phyloP scores from a whole-genome alignment of 2,888 invertebrate genomes.

The Leptopilina syphax region DNA sequence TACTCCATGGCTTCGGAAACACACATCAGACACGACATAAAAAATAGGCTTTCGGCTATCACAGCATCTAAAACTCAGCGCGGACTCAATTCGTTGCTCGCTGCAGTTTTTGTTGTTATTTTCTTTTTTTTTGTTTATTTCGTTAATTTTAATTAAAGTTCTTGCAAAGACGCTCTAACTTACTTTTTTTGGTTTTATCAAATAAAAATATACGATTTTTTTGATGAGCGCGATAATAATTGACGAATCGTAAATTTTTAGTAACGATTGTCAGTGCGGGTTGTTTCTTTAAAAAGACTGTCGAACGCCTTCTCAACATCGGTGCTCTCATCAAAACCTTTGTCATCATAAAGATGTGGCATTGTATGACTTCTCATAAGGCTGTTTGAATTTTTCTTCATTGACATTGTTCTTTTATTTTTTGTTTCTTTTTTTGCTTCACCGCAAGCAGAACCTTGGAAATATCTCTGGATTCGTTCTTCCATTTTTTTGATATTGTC shows the following conservation, averaged over 20 bases:
- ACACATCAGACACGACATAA: constrained; percentile 70
- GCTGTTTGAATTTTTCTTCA: constrained; percentile 75
- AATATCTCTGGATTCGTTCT: constrained; percentile 73
- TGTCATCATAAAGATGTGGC: constrained; percentile 82
- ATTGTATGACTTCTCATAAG: constrained; percentile 87
- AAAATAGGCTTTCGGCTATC: constrained; percentile 57
- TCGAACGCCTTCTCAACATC: constrained; percentile 94
- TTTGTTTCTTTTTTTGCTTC: constrained; percentile 58
- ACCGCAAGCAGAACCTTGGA: constrained; percentile 61
- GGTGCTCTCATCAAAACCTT: constrained; percentile 82
- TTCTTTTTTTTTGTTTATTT: not conserved
- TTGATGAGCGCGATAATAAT: constrained; percentile 30
- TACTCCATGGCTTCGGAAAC: constrained; percentile 69
- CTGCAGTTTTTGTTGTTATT: constrained; percentile 15
- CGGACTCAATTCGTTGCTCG: constrained; percentile 39
- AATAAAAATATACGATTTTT: constrained; percentile 25
- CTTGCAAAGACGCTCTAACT: constrained; percentile 38
- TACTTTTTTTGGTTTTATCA: constrained; percentile 9
- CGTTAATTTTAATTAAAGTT: constrained; percentile 15
- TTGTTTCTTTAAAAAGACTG: constrained; percentile 83
- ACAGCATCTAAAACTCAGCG: constrained; percentile 46
- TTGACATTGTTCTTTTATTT: constrained; percentile 51
- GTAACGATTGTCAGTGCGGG: constrained; percentile 64
- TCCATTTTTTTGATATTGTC: constrained; percentile 72
- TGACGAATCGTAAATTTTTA: constrained; percentile 51